Conservation (phyloP, 1,140 invertebrate genomes). For the Gryllus bimaculatus region DNA sequence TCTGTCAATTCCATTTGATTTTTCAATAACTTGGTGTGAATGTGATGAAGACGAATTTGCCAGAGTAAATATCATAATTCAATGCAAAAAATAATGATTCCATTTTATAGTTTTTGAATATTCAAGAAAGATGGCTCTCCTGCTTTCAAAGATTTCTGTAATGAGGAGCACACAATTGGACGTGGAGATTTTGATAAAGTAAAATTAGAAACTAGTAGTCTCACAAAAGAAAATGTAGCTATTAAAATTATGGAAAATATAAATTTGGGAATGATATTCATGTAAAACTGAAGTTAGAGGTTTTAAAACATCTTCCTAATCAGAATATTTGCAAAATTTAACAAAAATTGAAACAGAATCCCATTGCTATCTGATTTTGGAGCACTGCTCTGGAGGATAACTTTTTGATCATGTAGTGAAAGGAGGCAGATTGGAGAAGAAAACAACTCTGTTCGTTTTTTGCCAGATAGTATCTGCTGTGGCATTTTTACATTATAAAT, state of each 20-base stretch:
- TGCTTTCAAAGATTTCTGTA: slow-evolving; percentile 53
- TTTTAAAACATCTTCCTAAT: slow-evolving; percentile 68
- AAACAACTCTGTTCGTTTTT: slow-evolving; percentile 63
- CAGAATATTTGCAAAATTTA: slow-evolving; percentile 76
- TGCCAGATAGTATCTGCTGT: slow-evolving; percentile 70
- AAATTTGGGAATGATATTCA: slow-evolving; percentile 68
- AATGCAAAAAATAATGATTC: background rate
- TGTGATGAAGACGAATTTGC: no score
- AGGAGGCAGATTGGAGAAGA: slow-evolving; percentile 56
- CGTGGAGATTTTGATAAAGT: slow-evolving; percentile 74
- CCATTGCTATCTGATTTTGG: slow-evolving; percentile 62
- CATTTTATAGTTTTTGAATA: background rate
- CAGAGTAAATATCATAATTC: no score
- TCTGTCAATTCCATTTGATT: no score
- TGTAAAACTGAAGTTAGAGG: slow-evolving; percentile 68
- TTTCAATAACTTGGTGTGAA: no score
- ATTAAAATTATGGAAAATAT: slow-evolving; percentile 75
- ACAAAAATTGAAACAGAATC: slow-evolving; percentile 67
- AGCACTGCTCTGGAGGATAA: slow-evolving; percentile 77
- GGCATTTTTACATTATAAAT: slow-evolving; percentile 61
- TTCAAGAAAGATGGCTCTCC: slow-evolving; percentile 18
- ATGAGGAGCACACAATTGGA: slow-evolving; percentile 63
- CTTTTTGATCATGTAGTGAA: slow-evolving; percentile 72
- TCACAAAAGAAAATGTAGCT: slow-evolving; percentile 75
- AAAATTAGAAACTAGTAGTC: slow-evolving; percentile 62